A percentile compares a stretch with the other conserved stretches of the same genome.
Evolutionary conservation across 2,888 invertebrate species (phyloP).

Genomic region (Leptothorax acervorum): DNA sequence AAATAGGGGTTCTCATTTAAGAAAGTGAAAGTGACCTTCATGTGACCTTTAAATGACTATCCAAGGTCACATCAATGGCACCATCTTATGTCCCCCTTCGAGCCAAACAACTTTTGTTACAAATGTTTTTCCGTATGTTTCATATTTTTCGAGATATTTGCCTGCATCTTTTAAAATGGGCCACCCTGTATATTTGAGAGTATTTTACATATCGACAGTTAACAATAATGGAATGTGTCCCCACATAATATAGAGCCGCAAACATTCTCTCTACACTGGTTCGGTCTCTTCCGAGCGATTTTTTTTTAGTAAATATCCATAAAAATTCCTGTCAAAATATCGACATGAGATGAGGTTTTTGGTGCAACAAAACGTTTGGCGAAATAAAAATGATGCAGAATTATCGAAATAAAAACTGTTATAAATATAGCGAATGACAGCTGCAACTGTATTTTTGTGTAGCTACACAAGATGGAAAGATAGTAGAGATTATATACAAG

Average conservation of each 20-base stretch:
- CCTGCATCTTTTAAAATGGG: too few species aligned
- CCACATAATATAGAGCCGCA: constrained; percentile 39
- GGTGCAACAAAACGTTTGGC: background rate
- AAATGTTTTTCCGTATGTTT: too few species aligned
- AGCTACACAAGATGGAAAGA: background rate
- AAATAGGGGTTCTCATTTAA: too few species aligned
- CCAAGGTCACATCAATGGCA: too few species aligned
- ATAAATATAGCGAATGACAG: background rate
- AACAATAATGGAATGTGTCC: constrained; percentile 58
- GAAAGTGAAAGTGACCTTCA: too few species aligned
- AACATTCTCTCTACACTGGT: constrained; percentile 25
- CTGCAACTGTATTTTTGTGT: background rate
- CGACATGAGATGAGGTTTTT: constrained; percentile 11
- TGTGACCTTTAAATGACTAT: too few species aligned
- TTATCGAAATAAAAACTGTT: constrained; percentile 8
- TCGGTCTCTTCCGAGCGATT: background rate
- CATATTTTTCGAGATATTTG: too few species aligned
- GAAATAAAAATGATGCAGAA: background rate
- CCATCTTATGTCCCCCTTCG: too few species aligned
- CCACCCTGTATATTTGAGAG: constrained; percentile 9
- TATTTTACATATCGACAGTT: constrained; percentile 40
- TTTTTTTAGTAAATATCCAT: constrained; percentile 33
- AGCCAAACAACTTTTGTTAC: too few species aligned
- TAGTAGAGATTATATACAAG: background rate
- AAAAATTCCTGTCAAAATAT: constrained; percentile 40